These are phyloP conservation scores for Falco peregrinus DNA, from an alignment of 2,797 vertebrate genomes.

Conservation along the genomic window DNA sequence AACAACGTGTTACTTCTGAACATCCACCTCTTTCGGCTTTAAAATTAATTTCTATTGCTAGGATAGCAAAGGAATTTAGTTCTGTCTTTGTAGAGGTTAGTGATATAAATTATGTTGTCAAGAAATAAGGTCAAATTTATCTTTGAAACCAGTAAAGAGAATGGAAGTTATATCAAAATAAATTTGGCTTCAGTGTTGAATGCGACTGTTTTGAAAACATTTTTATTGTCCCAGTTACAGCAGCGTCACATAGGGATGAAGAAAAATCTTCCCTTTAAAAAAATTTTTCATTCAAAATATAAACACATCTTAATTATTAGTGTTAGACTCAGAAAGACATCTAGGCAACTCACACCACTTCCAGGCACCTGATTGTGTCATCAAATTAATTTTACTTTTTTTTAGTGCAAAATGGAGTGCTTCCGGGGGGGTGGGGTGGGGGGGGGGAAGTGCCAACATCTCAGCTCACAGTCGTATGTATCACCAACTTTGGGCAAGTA, in stretches of 20 bases:
- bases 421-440: background rate
- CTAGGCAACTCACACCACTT: background rate
- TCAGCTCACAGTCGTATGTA: background rate
- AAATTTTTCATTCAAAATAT: background rate
- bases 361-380: background rate
- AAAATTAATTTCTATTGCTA: background rate
- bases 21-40: background rate
- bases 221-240: background rate
- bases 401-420: background rate
- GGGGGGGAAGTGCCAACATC: background rate
- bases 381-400: background rate
- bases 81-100: background rate
- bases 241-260: rapidly evolving
- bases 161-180: background rate
- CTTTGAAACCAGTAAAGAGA: background rate
- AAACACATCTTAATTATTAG: background rate
- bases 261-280: background rate
- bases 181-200: background rate
- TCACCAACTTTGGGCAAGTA: background rate
- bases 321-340: background rate
- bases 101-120: background rate
- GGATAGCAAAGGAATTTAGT: background rate
- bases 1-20: background rate
- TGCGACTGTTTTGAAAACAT: background rate
- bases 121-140: background rate